Evolutionary conservation across 1,140 invertebrate genomes (phyloP).

Genomic region (Meteorus sp.): DNA sequence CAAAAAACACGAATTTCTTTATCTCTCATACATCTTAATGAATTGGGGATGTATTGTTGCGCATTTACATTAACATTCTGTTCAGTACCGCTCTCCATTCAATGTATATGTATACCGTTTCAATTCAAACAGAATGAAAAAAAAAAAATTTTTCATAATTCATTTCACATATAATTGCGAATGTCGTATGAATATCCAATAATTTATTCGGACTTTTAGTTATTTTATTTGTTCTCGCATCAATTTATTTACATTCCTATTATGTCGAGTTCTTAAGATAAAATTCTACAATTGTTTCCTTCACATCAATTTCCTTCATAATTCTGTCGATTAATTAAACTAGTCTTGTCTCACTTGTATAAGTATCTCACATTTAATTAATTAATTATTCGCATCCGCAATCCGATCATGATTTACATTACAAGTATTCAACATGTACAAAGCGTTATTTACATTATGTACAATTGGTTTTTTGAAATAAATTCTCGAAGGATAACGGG

Average conservation of each 20-base stretch:
- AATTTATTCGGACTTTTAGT: constrained; percentile 48
- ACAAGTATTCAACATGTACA: constrained; percentile 60
- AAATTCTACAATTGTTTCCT: constrained; percentile 42
- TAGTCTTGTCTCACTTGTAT: constrained; percentile 26
- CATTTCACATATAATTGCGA: no score
- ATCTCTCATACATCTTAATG: no score
- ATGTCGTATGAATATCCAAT: constrained; percentile 49
- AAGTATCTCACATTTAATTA: constrained; percentile 33
- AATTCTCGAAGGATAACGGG: constrained; percentile 31
- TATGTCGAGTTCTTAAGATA: constrained; percentile 52
- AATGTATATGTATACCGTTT: no score
- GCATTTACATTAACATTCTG: no score
- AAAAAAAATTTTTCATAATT: no score
- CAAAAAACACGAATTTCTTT: no score
- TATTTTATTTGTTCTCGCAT: constrained; percentile 50
- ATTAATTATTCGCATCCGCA: constrained; percentile 7
- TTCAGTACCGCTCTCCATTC: no score
- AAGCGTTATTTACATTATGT: constrained; percentile 59
- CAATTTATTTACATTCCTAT: constrained; percentile 59
- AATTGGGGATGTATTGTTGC: no score
- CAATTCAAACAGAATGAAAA: no score
- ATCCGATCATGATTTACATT: constrained; percentile 50
- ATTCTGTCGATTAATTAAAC: constrained; percentile 33
- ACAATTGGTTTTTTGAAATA: constrained; percentile 39
- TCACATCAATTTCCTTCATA: constrained; percentile 45